Evolutionary conservation across 1,140 invertebrate genomes (phyloP).

Genomic region (Phymorhynchus buccinoides): DNA sequence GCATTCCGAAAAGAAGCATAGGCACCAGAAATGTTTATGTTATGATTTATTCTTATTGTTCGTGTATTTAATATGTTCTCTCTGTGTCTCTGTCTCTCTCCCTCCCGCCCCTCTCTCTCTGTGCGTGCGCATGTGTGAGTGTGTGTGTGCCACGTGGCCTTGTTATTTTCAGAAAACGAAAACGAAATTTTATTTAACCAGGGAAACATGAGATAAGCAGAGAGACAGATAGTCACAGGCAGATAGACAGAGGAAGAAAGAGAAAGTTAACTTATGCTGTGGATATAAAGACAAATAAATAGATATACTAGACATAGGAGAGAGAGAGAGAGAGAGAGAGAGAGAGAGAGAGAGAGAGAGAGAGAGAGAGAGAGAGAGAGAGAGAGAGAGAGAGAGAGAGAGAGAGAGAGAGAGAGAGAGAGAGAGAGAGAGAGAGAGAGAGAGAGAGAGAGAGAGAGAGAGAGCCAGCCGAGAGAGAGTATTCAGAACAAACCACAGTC

Average conservation of each 20-base stretch:
- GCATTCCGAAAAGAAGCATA: background rate
- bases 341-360: slow-evolving; percentile 13
- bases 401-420: background rate
- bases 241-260: too few relatives aligned
- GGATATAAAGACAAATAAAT: background rate
- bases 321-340: slow-evolving; percentile 6
- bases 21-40: too few relatives aligned
- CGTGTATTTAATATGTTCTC: background rate
- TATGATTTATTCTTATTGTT: too few relatives aligned
- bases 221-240: too few relatives aligned
- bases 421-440: background rate
- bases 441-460: background rate
- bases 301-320: background rate
- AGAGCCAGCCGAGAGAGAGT: background rate
- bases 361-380: slow-evolving; percentile 6
- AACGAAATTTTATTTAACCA: background rate
- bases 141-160: background rate
- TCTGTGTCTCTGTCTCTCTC: background rate
- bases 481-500: too few relatives aligned
- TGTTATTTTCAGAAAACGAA: background rate
- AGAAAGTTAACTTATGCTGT: too few relatives aligned
- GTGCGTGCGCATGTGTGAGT: slow-evolving; percentile 14
- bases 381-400: background rate
- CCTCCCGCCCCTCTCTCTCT: background rate
- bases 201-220: background rate